These are phyloP conservation scores for Torymus tubicola DNA, from an alignment of 2,888 invertebrate species.

Conservation along the genomic window DNA sequence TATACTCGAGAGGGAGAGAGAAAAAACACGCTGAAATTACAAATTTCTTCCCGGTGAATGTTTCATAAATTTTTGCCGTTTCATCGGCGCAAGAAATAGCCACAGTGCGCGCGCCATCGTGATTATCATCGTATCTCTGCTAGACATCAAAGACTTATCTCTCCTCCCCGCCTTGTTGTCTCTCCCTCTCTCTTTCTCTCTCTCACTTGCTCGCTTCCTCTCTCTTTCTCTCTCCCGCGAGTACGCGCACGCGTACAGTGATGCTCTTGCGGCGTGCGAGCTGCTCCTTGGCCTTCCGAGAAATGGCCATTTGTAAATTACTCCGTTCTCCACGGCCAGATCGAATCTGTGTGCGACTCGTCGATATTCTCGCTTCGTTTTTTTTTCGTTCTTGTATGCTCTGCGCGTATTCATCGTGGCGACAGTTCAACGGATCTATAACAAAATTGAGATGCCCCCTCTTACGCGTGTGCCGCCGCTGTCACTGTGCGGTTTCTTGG, in stretches of 20 bases:
- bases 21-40: conserved; percentile 49
- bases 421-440: conserved; percentile 8
- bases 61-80: conserved; percentile 59
- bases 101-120: conserved; percentile 61
- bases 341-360: conserved; percentile 44
- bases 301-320: conserved; percentile 71
- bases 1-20: conserved; percentile 6
- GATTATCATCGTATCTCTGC: conserved; percentile 71
- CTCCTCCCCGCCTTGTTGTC: conserved; percentile 57
- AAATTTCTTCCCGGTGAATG: conserved; percentile 48
- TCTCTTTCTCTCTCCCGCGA: not conserved
- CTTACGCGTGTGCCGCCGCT: no score
- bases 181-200: conserved; percentile 47
- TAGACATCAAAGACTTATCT: conserved; percentile 72
- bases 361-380: conserved; percentile 40
- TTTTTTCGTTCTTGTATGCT: not conserved
- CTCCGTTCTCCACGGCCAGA: conserved; percentile 59
- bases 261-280: conserved; percentile 54
- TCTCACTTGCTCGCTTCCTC: conserved; percentile 44
- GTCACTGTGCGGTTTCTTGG: no score
- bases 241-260: conserved; percentile 40
- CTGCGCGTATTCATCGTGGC: no score
- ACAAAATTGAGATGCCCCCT: conserved; percentile 50
- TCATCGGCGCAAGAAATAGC: conserved; percentile 57
- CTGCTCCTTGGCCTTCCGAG: conserved; percentile 64